Evolutionary conservation across 2,888 invertebrate genomes (phyloP).

Genomic region (Pammene fasciana): DNA sequence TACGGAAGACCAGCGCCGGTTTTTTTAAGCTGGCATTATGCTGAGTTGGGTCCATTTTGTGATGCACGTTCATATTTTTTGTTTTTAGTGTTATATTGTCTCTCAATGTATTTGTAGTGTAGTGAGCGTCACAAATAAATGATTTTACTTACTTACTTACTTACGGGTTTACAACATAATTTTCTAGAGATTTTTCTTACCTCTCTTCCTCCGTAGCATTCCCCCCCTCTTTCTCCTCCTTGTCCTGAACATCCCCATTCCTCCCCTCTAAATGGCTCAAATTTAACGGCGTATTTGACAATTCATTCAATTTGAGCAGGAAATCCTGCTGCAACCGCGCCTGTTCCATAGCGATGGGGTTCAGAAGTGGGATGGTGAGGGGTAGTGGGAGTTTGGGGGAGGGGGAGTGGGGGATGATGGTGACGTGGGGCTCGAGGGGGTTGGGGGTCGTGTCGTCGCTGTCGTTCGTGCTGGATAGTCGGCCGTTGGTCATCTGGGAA

Average conservation of each 20-base stretch:
- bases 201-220: slow-evolving; percentile 72
- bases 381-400: slow-evolving; percentile 55
- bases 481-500: slow-evolving; percentile 78
- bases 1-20: too few relatives aligned
- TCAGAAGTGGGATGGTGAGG: slow-evolving; percentile 58
- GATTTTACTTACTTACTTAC: too few relatives aligned
- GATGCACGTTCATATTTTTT: too few relatives aligned
- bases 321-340: slow-evolving; percentile 74
- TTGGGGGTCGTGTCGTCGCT: slow-evolving; percentile 80
- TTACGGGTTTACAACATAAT: not conserved
- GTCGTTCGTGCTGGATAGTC: slow-evolving; percentile 79
- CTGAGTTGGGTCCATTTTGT: too few relatives aligned
- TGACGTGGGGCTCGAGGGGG: slow-evolving; percentile 77
- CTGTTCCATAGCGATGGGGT: slow-evolving; percentile 73
- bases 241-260: slow-evolving; percentile 60
- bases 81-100: too few relatives aligned
- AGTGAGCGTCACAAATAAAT: too few relatives aligned
- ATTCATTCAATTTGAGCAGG: slow-evolving; percentile 71
- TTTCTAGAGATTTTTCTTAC: not conserved
- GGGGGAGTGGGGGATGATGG: slow-evolving; percentile 74
- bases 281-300: slow-evolving; percentile 77
- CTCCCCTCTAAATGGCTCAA: slow-evolving; percentile 74
- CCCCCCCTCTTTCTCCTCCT: slow-evolving; percentile 62
- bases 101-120: too few relatives aligned
- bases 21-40: too few relatives aligned